These are phyloP conservation scores for Lasioglossum albipes DNA, from an alignment of 1,140 invertebrate genomes.

Conservation along the genomic window DNA sequence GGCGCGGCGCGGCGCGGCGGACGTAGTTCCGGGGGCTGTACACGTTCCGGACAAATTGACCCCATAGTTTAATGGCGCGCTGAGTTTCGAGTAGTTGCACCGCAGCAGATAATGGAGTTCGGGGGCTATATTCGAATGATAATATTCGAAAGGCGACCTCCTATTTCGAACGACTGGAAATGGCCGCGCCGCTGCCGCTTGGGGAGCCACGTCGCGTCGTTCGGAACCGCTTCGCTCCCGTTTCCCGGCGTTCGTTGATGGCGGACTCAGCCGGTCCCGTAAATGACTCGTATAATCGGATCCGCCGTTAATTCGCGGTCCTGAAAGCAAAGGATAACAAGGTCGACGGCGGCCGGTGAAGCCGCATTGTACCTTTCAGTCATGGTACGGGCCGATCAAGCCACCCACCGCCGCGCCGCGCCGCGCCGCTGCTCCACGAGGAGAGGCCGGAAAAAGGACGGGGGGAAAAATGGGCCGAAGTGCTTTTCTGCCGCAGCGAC, in stretches of 20 bases:
- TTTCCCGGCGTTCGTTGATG: slow-evolving; percentile 29
- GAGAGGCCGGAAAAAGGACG: too few species aligned
- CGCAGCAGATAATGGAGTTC: slow-evolving; percentile 52
- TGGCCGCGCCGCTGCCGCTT: slow-evolving; percentile 20
- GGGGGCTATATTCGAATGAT: slow-evolving; percentile 52
- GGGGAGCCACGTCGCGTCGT: too few species aligned
- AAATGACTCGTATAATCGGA: slow-evolving; percentile 64
- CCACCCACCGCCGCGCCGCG: neutral
- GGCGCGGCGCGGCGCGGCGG: too few species aligned
- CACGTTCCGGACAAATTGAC: slow-evolving; percentile 60
- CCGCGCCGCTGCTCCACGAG: neutral
- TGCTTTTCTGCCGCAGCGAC: neutral
- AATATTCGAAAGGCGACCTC: slow-evolving; percentile 55
- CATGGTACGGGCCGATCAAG: neutral
- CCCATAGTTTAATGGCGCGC: slow-evolving; percentile 62
- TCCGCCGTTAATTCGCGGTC: slow-evolving; percentile 57
- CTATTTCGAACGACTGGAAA: slow-evolving; percentile 52
- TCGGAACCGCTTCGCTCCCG: slow-evolving; percentile 38
- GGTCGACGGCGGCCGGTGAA: neutral
- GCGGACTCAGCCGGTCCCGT: slow-evolving; percentile 10
- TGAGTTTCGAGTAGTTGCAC: slow-evolving; percentile 58
- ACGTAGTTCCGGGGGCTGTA: slow-evolving; percentile 21
- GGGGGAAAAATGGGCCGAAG: slow-evolving; percentile 4
- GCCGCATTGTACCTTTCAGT: neutral
- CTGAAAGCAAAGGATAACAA: slow-evolving; percentile 42